Conservation (phyloP, 1,140 invertebrate species). For the Listronotus oregonensis region DNA sequence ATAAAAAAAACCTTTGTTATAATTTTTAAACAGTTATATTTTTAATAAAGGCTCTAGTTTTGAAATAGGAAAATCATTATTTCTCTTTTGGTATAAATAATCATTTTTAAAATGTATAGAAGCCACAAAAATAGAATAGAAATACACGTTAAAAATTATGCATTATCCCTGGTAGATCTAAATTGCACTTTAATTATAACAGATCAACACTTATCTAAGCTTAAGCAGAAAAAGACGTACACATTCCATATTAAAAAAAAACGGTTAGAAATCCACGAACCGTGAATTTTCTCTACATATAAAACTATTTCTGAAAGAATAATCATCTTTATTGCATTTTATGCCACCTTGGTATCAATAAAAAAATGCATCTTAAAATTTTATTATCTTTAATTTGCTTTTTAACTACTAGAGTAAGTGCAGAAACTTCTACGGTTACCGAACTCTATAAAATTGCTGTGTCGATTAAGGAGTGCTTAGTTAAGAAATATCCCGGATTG, state of each 20-base stretch:
- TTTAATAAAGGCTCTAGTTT: no score
- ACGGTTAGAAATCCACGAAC: slow-evolving; percentile 35
- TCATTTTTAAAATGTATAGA: no score
- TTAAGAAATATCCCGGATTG: slow-evolving; percentile 53
- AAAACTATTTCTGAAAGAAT: slow-evolving; percentile 24
- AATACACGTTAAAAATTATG: no score
- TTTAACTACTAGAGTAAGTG: neutral
- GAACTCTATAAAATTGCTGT: slow-evolving; percentile 37
- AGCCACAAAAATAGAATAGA: no score
- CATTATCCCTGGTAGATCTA: neutral
- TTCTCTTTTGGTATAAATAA: no score
- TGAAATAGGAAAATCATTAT: no score
- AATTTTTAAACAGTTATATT: no score
- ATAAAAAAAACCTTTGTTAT: no score
- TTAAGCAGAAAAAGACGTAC: slow-evolving; percentile 8
- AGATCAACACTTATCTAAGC: slow-evolving; percentile 16
- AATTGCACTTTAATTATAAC: neutral
- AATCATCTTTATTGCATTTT: slow-evolving; percentile 20
- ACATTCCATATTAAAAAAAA: slow-evolving; percentile 17
- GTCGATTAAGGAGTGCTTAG: slow-evolving; percentile 54
- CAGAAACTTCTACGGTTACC: slow-evolving; percentile 21
- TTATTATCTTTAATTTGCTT: neutral
- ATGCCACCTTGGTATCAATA: neutral
- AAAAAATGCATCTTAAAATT: slow-evolving; percentile 22
- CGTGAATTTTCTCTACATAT: slow-evolving; percentile 27